A percentile compares a stretch with the other conserved stretches of the same genome.
These are phyloP conservation scores for Strix aluco DNA, from an alignment of 2,113 vertebrate genomes.

Conservation along the genomic window DNA sequence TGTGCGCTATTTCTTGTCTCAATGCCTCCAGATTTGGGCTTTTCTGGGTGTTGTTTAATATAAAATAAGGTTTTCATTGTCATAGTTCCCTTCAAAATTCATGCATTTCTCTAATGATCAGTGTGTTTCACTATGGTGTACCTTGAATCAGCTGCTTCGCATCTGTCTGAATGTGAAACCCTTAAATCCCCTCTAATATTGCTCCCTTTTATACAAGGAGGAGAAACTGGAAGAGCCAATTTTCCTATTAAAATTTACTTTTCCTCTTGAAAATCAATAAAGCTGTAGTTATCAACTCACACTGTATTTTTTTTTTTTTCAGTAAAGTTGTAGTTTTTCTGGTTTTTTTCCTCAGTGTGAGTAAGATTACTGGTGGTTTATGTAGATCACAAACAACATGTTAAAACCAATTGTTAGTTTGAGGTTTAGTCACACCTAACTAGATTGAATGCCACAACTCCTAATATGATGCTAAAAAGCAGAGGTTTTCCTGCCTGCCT, in stretches of 20 bases:
- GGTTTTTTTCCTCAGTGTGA: background rate
- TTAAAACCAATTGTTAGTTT: background rate
- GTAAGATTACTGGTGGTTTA: background rate
- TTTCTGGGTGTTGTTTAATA: background rate
- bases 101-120: background rate
- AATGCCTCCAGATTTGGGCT: background rate
- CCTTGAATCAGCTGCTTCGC: background rate
- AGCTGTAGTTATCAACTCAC: background rate
- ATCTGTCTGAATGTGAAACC: background rate
- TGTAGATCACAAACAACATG: background rate
- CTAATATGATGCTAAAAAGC: background rate
- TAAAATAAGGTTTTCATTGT: background rate
- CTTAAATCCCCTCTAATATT: background rate
- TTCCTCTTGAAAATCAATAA: background rate
- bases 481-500: background rate
- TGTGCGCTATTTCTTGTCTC: background rate
- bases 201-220: background rate
- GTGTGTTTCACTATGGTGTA: background rate
- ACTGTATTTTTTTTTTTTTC: background rate
- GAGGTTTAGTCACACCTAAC: background rate
- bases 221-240: background rate
- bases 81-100: background rate
- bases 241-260: background rate
- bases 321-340: background rate
- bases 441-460: background rate